Evolutionary conservation across 2,113 vertebrate genomes (phyloP).

Genomic region (Trinectes maculatus): DNA sequence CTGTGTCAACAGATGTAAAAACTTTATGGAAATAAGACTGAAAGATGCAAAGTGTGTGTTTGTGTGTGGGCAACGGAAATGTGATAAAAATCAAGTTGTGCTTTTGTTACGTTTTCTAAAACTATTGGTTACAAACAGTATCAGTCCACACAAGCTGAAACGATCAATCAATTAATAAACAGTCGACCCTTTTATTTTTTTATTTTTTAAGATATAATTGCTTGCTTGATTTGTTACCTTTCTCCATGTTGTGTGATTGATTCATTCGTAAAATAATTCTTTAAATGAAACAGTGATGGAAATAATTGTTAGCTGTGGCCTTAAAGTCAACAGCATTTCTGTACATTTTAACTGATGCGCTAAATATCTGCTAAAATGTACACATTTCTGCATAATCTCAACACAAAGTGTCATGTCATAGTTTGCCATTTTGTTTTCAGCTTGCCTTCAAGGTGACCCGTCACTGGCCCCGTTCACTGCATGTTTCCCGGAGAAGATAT

Average conservation of each 20-base stretch:
- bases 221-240: background rate
- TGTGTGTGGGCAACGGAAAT: background rate
- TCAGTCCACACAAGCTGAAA: background rate
- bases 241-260: background rate
- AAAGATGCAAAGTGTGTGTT: constrained; percentile 3
- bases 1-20: background rate
- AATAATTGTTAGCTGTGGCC: background rate
- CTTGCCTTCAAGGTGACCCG: constrained; percentile 44
- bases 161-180: background rate
- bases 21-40: constrained; percentile 20
- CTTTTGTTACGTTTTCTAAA: background rate
- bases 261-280: background rate
- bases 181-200: background rate
- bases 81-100: background rate
- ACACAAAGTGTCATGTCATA: background rate
- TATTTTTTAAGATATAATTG: background rate
- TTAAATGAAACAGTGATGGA: background rate
- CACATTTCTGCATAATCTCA: background rate
- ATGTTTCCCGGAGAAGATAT: constrained; percentile 21
- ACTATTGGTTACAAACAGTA: background rate
- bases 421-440: constrained; percentile 16
- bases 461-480: background rate
- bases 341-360: background rate
- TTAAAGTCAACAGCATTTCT: background rate
- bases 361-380: background rate